Evolutionary conservation across 2,113 vertebrate species (phyloP).

Genomic region (Poeciliopsis retropinna): DNA sequence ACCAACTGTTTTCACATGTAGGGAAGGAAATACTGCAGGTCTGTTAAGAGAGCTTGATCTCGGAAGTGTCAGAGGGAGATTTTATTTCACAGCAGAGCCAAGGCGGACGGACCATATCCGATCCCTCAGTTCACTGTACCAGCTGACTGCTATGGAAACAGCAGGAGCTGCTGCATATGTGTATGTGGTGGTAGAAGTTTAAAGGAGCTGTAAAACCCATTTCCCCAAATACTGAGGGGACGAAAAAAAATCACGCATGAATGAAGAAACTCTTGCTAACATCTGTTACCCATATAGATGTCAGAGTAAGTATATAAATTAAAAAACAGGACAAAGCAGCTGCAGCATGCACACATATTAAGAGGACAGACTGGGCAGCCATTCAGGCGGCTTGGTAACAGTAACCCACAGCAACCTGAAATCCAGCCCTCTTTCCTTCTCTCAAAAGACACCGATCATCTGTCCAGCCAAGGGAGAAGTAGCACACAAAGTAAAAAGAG

Average conservation of each 20-base stretch:
- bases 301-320: slow-evolving; percentile 35
- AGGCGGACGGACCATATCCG: slow-evolving; percentile 43
- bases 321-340: slow-evolving; percentile 49
- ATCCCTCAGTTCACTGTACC: slow-evolving; percentile 53
- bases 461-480: slow-evolving; percentile 57
- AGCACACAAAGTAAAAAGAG: slow-evolving; percentile 56
- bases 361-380: slow-evolving; percentile 52
- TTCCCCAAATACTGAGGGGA: slow-evolving; percentile 5
- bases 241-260: slow-evolving; percentile 4
- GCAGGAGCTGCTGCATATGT: slow-evolving; percentile 34
- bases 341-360: slow-evolving; percentile 31
- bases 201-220: slow-evolving; percentile 37
- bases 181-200: slow-evolving; percentile 50
- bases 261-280: slow-evolving; percentile 17
- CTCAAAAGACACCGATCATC: slow-evolving; percentile 60
- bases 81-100: slow-evolving; percentile 44
- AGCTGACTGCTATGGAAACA: slow-evolving; percentile 71
- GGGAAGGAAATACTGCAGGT: slow-evolving; percentile 36
- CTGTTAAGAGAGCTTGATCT: slow-evolving; percentile 43
- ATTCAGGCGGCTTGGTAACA: slow-evolving; percentile 74
- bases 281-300: slow-evolving; percentile 40
- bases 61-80: slow-evolving; percentile 43
- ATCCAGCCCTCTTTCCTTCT: slow-evolving; percentile 50
- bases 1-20: slow-evolving; percentile 21
- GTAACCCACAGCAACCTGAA: slow-evolving; percentile 74